Base-by-base conservation (phyloP, 2,797 vertebrate species). In the Falco berigora region DNA sequence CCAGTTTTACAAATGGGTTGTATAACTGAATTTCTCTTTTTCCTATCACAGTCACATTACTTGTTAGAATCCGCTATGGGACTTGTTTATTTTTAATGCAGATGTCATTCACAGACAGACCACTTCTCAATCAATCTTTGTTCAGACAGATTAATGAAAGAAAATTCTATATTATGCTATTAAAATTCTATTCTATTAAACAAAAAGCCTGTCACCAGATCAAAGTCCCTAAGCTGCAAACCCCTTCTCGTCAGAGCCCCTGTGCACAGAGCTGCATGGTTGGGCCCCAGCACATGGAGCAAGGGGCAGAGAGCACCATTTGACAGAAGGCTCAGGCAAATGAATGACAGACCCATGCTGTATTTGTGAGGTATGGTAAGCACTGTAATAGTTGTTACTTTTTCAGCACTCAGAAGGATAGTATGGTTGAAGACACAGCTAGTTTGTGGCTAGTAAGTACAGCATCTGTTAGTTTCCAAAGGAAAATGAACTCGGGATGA, bases 61-160 rank as follows among this genome's bases (percentile, higher is more conserved):
- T 3, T 14, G 27, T 55, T 67, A 85, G 27, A 44, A 52, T 82
- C 32, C 85, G 66, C 49, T 81, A 38, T 13, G 59, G 21, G 52
- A 10, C 40, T 92, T 78, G 28, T 74, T 91, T 93, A 62, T 79
- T 86, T 91, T 71, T 71, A 81, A 82, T 67, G 77, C 55, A 87
- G 74, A 52, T 94, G 67, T 62, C 71, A 53, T 56, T 91, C 76
- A 73, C 22, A 84, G 78, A 44, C 46, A 63, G 36, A 84, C 12
- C 62, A 23, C 85, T 78, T 69, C 79, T 82, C 40, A n/a, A 71
- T 91, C 85, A 81, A 30, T 68, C 81, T 82, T 69, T 75, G n/a
- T 53, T 90, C 69, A 81, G 80, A 84, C 47, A 93, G 50, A 56
- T 73, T 73, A 6, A 36, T 4, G 9, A 82, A 93, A 69, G 40